Percentiles rank a stretch among this genome's conserved stretches.
These are phyloP conservation scores for Coboldia fuscipes DNA, from an alignment of 1,140 invertebrate genomes.

Conservation along the genomic window DNA sequence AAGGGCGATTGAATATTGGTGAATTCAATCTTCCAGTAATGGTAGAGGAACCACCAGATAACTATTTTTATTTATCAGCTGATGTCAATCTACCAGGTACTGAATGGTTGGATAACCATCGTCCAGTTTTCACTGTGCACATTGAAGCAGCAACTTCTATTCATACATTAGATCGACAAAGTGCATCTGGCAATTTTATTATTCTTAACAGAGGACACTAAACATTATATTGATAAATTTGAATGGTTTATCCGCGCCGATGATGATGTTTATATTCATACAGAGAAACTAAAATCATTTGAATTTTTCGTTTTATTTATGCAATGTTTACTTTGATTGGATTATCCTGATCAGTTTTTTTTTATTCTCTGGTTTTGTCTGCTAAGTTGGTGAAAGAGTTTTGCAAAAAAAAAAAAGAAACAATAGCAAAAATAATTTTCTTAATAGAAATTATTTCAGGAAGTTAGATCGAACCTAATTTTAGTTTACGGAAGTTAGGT, in stretches of 20 bases:
- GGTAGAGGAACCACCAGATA: slow-evolving; percentile 67
- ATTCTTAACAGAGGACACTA: too few species aligned
- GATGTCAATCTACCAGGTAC: slow-evolving; percentile 72
- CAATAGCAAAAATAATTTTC: too few species aligned
- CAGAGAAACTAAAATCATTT: slow-evolving; percentile 73
- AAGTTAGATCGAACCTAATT: too few species aligned
- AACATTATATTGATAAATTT: slow-evolving; percentile 75
- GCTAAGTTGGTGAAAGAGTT: too few species aligned
- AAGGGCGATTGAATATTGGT: slow-evolving; percentile 65
- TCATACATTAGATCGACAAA: slow-evolving; percentile 55
- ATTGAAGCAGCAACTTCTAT: slow-evolving; percentile 71
- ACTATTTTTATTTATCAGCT: slow-evolving; percentile 67
- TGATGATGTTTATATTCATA: slow-evolving; percentile 89
- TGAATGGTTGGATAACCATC: slow-evolving; percentile 91
- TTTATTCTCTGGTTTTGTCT: too few species aligned
- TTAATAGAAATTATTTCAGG: too few species aligned
- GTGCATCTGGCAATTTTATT: too few species aligned
- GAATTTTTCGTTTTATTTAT: too few species aligned
- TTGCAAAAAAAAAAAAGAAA: too few species aligned
- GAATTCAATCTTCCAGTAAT: slow-evolving; percentile 82
- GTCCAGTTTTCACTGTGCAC: slow-evolving; percentile 64
- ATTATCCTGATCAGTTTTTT: too few species aligned
- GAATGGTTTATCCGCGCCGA: slow-evolving; percentile 97
- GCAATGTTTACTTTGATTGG: too few species aligned
- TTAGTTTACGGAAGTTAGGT: too few species aligned